phyloP scores from a whole-genome alignment of 2,888 invertebrate genomes.

The Drosophila mimetica region DNA sequence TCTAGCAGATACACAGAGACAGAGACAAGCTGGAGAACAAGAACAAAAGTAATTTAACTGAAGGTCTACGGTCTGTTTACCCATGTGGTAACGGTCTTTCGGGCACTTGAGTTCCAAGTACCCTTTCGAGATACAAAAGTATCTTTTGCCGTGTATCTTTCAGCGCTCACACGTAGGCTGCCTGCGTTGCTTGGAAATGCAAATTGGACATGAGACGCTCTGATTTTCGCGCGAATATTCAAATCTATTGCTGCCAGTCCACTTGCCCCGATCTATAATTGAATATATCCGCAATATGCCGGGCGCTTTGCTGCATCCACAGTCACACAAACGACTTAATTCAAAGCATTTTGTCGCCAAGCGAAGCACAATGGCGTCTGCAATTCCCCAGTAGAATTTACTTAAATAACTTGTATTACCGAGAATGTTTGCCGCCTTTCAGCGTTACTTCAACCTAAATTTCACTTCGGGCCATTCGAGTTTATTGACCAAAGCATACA shows the following conservation, averaged over 20 bases:
- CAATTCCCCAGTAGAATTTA: conserved; percentile 34
- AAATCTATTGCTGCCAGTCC: conserved; percentile 40
- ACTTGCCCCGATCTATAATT: conserved; percentile 61
- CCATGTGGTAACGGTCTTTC: conserved; percentile 16
- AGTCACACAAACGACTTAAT: conserved; percentile 27
- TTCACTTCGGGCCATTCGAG: conserved; percentile 38
- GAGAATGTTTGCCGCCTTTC: conserved; percentile 17
- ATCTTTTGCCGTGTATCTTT: conserved; percentile 29
- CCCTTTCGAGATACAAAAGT: conserved; percentile 20
- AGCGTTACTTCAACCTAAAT: conserved; percentile 18
- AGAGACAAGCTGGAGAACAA: conserved; percentile 39
- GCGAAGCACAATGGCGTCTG: conserved; percentile 34
- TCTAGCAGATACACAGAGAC: conserved; percentile 51
- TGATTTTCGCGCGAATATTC: conserved; percentile 60
- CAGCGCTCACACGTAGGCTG: conserved; percentile 37
- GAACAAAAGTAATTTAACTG: conserved; percentile 50
- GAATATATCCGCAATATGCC: conserved; percentile 62
- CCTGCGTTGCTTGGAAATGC: conserved; percentile 36
- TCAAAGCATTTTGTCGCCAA: conserved; percentile 27
- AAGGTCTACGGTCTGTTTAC: conserved; percentile 36
- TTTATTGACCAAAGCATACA: conserved; percentile 40
- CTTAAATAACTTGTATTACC: conserved; percentile 35
- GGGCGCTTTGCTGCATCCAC: conserved; percentile 18
- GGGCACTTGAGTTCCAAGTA: not conserved
- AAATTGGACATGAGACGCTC: conserved; percentile 50